Evolutionary conservation across 2,797 vertebrate genomes (phyloP), one percentile per base, ranked within the genome.

Genomic region (Alosa sapidissima): DNA sequence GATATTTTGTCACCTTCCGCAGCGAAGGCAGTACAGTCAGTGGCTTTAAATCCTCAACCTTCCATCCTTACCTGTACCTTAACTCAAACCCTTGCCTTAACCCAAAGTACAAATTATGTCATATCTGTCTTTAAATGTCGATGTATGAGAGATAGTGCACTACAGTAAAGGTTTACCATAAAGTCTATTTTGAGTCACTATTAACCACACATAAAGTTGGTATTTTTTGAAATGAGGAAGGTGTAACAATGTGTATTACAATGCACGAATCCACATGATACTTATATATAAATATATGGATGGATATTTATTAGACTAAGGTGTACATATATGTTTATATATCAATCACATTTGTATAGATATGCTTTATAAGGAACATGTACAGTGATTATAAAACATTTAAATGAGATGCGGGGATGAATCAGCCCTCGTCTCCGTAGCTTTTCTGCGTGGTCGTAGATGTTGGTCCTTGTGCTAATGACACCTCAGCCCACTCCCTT

Each of bases 301-400:
- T 83, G 54, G 83, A 55, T 85, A 84, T 85, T 85, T 16, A 87
- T 83, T 81, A 62, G 86, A 81, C n/a, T 83, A 85, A 83, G 82
- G 45, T 82, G 78, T 82, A 87, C 83, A 87, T 33, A 51, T 85
- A 83, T 87, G 85, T 78, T 85, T 87, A 87, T 78, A 87, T 78
- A 47, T 41, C 72, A 78, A 78, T 85, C 82, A 81, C 84, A 85
- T 87, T 88, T 65, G 85, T 86, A 82, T 87, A 87, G 72, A 87
- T 83, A 82, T 88, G 85, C 84, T 84, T 86, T 88, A 84, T 85
- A 85, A 83, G 41, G 72, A 78, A 78, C 72, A 85, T 84, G 87
- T 86, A 62, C 83, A 84, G 84, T 86, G 81, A 84, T 62, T 65
- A 82, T 87, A 62, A 54, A 62, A 88, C 85, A 52, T 85, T 83